These are phyloP conservation scores for Halisarca cf. caerulea DNA, from an alignment of 37 sponge, comb jelly and placozoan species.

Conservation along the genomic window DNA sequence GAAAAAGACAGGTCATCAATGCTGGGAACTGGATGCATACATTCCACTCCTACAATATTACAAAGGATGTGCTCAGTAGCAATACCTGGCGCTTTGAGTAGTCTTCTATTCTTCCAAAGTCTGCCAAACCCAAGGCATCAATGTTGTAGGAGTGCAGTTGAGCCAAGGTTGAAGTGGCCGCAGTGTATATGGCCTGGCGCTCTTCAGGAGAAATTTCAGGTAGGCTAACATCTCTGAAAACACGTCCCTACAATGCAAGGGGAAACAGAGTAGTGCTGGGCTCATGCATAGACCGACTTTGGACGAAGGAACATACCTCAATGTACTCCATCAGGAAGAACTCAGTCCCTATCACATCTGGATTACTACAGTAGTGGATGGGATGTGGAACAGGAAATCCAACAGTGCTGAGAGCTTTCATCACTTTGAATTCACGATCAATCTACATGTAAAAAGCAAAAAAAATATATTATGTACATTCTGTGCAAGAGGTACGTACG, in stretches of 20 bases:
- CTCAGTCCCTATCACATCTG: slow-evolving; percentile 69
- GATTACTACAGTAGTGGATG: slow-evolving; percentile 59
- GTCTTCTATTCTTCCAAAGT: slow-evolving; percentile 46
- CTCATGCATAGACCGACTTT: no score
- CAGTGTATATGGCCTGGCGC: slow-evolving; percentile 44
- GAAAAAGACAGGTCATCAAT: no score
- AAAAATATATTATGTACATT: background rate
- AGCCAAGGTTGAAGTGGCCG: slow-evolving; percentile 59
- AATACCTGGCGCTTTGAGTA: slow-evolving; percentile 59
- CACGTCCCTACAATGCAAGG: slow-evolving; percentile 58
- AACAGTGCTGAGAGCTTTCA: slow-evolving; percentile 58
- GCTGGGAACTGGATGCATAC: no score
- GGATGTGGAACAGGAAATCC: slow-evolving; percentile 80
- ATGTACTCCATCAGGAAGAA: slow-evolving; percentile 87
- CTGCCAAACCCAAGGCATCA: slow-evolving; percentile 50
- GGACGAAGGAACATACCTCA: no score
- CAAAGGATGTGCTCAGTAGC: no score
- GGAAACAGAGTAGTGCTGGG: no score
- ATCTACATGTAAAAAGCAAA: slow-evolving; percentile 7
- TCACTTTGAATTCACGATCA: slow-evolving; percentile 44
- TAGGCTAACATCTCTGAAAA: slow-evolving; percentile 51
- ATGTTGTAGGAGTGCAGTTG: slow-evolving; percentile 70
- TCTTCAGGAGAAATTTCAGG: slow-evolving; percentile 51
- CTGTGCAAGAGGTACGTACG: no score
- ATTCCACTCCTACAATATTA: no score